Conservation (phyloP, 2,113 vertebrate genomes). For the Rutilus rutilus region DNA sequence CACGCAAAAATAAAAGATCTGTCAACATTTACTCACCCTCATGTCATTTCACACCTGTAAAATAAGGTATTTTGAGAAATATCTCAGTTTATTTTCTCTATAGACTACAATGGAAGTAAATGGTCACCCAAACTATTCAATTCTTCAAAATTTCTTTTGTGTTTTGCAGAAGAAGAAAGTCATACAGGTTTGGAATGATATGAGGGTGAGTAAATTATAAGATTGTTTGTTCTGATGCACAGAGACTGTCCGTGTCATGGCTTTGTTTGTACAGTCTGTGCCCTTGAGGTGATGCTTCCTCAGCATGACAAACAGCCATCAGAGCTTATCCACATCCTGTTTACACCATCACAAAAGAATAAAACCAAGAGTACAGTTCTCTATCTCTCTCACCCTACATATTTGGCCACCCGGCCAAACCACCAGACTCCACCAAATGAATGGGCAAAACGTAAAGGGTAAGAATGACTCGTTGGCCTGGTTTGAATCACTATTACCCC, state of each 20-base stretch:
- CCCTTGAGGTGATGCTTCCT: constrained; percentile 13
- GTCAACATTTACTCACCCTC: not conserved
- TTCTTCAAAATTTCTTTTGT: not conserved
- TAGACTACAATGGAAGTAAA: not conserved
- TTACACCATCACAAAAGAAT: constrained; percentile 36
- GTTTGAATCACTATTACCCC: constrained; percentile 32
- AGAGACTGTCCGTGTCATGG: not conserved
- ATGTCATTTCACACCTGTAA: not conserved
- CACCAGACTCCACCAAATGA: constrained; percentile 19
- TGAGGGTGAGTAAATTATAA: not conserved
- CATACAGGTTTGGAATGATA: not conserved
- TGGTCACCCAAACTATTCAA: not conserved
- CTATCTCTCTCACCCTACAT: not conserved
- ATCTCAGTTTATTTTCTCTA: not conserved
- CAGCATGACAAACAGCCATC: constrained; percentile 17
- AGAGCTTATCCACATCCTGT: constrained; percentile 47
- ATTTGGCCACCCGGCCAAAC: constrained; percentile 8
- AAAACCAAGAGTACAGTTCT: constrained; percentile 13
- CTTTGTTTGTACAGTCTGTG: not conserved
- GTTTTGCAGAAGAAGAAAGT: not conserved
- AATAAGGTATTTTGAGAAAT: not conserved
- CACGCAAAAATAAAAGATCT: not conserved
- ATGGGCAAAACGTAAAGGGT: not conserved
- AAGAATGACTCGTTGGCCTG: constrained; percentile 15
- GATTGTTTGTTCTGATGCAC: constrained; percentile 3